Conservation (phyloP, 1,140 invertebrate genomes). For the Rhysida immarginata region DNA sequence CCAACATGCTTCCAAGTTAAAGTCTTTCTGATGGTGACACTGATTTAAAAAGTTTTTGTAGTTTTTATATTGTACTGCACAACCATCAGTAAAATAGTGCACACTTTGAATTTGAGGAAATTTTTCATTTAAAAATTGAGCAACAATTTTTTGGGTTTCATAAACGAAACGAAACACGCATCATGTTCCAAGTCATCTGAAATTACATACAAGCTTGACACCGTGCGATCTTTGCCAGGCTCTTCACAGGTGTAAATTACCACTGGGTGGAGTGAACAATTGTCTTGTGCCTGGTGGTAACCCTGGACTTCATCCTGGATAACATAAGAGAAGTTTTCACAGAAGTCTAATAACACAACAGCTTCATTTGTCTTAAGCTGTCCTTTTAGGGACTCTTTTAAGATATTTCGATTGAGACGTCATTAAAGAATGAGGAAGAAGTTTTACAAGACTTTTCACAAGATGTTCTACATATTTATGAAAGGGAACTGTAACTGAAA, state of each 20-base stretch:
- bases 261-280: constrained; percentile 23
- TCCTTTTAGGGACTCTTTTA: constrained; percentile 9
- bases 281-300: constrained; percentile 21
- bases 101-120: constrained; percentile 16
- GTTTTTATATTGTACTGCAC: constrained; percentile 26
- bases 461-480: constrained; percentile 15
- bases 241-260: constrained; percentile 11
- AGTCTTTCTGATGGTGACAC: constrained; percentile 20
- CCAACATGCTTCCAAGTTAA: constrained; percentile 20
- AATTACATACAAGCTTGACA: constrained; percentile 11
- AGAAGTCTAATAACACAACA: constrained; percentile 21
- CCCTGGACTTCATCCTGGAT: constrained; percentile 22
- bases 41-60: constrained; percentile 23
- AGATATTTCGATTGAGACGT: background rate
- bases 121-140: background rate
- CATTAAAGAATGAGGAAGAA: background rate
- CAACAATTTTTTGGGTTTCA: constrained; percentile 6
- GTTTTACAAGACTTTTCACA: background rate
- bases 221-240: constrained; percentile 2
- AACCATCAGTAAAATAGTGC: constrained; percentile 23
- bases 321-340: constrained; percentile 23
- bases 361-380: constrained; percentile 8
- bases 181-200: constrained; percentile 16
- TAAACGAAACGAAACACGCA: constrained; percentile 14
- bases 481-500: constrained; percentile 14